Conservation (phyloP, 2,888 invertebrate species). For the Taenaris catops region DNA sequence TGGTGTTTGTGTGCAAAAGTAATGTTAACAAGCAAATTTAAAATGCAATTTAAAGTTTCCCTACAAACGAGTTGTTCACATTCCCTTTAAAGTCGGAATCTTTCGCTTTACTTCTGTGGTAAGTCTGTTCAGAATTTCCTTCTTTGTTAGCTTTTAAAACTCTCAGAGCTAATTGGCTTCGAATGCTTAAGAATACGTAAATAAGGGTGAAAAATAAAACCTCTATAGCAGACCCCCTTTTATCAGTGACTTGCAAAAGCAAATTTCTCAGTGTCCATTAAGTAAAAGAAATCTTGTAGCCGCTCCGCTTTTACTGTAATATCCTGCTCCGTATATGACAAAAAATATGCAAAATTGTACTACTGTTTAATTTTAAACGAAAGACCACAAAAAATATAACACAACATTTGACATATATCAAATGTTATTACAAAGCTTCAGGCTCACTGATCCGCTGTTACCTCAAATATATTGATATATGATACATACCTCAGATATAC, state of each 20-base stretch:
- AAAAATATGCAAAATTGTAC: no score
- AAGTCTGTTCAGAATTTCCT: constrained; percentile 48
- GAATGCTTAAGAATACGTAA: constrained; percentile 29
- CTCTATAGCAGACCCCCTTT: constrained; percentile 13
- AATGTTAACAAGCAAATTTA: constrained; percentile 66
- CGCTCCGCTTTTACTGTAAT: no score
- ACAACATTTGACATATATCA: no score
- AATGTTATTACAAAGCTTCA: no score
- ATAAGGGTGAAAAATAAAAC: constrained; percentile 24
- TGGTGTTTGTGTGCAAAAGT: constrained; percentile 31
- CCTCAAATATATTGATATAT: no score
- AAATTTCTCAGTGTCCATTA: constrained; percentile 19
- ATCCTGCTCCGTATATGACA: no score
- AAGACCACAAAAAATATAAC: no score
- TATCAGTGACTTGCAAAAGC: constrained; percentile 14
- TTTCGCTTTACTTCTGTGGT: constrained; percentile 54
- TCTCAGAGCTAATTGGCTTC: constrained; percentile 42
- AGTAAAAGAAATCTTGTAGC: constrained; percentile 12
- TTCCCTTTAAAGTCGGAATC: constrained; percentile 65
- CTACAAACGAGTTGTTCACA: constrained; percentile 61
- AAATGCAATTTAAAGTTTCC: constrained; percentile 74
- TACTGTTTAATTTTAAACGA: no score
- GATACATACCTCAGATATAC: no score
- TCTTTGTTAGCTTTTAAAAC: constrained; percentile 48
- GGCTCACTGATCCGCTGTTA: no score